These are phyloP conservation scores for Acanthosoma haemorrhoidale DNA, from an alignment of 2,888 invertebrate genomes.

Conservation along the genomic window DNA sequence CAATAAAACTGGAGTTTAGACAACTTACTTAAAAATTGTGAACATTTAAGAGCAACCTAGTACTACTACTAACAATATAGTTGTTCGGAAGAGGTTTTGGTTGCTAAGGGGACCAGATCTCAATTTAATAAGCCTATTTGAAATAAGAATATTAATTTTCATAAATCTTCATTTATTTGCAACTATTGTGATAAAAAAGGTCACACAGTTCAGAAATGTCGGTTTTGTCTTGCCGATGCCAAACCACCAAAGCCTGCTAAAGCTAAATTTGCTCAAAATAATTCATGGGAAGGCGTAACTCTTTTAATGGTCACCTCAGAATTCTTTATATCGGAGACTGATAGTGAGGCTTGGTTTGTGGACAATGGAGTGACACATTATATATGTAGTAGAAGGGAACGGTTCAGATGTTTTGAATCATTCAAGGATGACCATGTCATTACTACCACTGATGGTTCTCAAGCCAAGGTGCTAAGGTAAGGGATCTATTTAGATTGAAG, in stretches of 20 bases:
- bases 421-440: no score
- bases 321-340: no score
- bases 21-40: no score
- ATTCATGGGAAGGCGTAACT: no score
- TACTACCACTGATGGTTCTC: background rate
- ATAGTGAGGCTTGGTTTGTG: no score
- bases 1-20: no score
- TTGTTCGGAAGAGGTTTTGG: background rate
- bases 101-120: background rate
- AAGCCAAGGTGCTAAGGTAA: background rate
- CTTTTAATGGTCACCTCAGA: no score
- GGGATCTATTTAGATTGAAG: background rate
- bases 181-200: background rate
- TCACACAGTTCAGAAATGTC: background rate
- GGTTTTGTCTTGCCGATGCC: background rate
- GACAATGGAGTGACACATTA: no score
- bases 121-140: background rate
- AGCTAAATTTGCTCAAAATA: background rate
- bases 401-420: background rate
- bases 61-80: no score
- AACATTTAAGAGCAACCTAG: no score
- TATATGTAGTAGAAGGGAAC: no score
- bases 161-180: background rate
- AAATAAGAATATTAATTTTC: background rate
- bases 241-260: background rate